phyloP scores from a whole-genome alignment of 1,140 invertebrate genomes.

The Zaprionus taronus region DNA sequence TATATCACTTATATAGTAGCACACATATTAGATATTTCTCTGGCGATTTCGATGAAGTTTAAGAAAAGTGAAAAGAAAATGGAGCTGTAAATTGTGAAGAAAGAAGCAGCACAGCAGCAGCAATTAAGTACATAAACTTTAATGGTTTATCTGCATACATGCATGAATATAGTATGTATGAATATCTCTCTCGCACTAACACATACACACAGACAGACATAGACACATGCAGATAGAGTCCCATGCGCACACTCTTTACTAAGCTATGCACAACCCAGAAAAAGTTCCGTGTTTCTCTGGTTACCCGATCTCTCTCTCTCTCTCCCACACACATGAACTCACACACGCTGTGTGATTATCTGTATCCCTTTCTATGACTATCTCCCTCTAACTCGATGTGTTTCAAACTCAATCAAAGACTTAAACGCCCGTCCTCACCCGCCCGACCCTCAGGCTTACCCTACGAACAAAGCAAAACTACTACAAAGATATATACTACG shows the following conservation, averaged over 20 bases:
- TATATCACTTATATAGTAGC: conserved; percentile 25
- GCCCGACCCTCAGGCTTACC: conserved; percentile 36
- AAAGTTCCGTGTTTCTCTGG: conserved; percentile 24
- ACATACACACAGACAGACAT: conserved; percentile 28
- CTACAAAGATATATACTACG: conserved; percentile 13
- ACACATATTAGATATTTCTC: conserved; percentile 31
- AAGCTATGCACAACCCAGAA: conserved; percentile 64
- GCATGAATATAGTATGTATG: conserved; percentile 6
- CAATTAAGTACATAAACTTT: conserved; percentile 2
- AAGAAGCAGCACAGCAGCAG: conserved; percentile 49
- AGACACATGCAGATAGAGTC: conserved; percentile 41
- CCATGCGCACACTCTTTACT: conserved; percentile 52
- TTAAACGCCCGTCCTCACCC: conserved; percentile 48
- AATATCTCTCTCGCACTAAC: conserved; percentile 13
- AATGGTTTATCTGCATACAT: not conserved
- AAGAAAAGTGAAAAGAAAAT: conserved; percentile 20
- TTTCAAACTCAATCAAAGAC: conserved; percentile 48
- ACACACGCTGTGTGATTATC: not conserved
- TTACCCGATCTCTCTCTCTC: conserved; percentile 16
- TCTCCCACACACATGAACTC: too few species aligned
- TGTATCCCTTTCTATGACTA: not conserved
- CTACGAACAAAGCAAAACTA: conserved; percentile 33
- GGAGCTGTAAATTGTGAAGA: conserved; percentile 23
- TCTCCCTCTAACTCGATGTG: conserved; percentile 27
- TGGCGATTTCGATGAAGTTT: conserved; percentile 37